Evolutionary conservation across 1,140 invertebrate genomes (phyloP).

Genomic region (Mizuhopecten yessoensis): DNA sequence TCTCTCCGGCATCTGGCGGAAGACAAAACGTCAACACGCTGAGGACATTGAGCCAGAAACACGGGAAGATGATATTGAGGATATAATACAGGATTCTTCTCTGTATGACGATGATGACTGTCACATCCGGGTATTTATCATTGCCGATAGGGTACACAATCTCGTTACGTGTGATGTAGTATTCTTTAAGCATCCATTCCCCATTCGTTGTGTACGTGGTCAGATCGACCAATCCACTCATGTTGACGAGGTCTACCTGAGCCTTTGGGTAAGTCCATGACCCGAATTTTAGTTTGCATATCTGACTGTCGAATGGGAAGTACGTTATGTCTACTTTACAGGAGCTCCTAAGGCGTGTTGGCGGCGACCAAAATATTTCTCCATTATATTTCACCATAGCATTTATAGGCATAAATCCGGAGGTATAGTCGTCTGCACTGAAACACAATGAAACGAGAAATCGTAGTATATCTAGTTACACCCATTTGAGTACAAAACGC

Average conservation of each 20-base stretch:
- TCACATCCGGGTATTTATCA: constrained; percentile 86
- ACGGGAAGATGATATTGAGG: constrained; percentile 80
- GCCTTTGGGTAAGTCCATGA: constrained; percentile 88
- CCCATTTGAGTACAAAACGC: too few species aligned
- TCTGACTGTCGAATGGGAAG: constrained; percentile 82
- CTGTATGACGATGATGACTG: constrained; percentile 82
- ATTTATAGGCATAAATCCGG: constrained; percentile 85
- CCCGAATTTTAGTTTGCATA: constrained; percentile 84
- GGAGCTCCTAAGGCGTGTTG: constrained; percentile 86
- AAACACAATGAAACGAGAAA: too few species aligned
- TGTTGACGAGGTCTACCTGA: constrained; percentile 88
- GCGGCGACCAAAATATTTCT: constrained; percentile 77
- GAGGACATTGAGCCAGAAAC: constrained; percentile 81
- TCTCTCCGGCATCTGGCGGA: constrained; percentile 82
- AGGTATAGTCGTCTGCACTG: constrained; percentile 86
- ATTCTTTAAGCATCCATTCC: constrained; percentile 76
- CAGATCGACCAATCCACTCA: constrained; percentile 70
- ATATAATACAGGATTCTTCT: constrained; percentile 79
- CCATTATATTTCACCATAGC: constrained; percentile 84
- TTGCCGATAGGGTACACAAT: constrained; percentile 77
- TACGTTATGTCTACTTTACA: constrained; percentile 93
- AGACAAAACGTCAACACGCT: constrained; percentile 81
- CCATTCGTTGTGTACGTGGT: constrained; percentile 76
- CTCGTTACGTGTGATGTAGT: constrained; percentile 72
- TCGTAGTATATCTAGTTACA: too few species aligned